Percentiles rank a stretch among this genome's conserved stretches.
Evolutionary conservation across 2,797 vertebrate species (phyloP).

Genomic region (Perodicticus potto): DNA sequence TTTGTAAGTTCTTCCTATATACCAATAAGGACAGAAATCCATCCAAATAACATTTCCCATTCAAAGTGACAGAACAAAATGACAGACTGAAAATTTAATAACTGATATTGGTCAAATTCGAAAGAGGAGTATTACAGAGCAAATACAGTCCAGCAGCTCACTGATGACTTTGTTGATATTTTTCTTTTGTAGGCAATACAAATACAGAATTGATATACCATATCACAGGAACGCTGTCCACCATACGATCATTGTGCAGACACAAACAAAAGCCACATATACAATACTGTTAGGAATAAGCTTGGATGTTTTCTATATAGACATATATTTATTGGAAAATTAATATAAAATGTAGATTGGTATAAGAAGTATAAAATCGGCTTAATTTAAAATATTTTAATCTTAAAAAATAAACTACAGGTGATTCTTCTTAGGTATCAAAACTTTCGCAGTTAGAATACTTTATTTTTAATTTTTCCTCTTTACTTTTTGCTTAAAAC

Average conservation of each 20-base stretch:
- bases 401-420: background rate
- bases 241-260: background rate
- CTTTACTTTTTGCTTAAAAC: background rate
- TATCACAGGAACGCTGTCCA: background rate
- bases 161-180: background rate
- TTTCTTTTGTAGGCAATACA: background rate
- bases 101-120: slow-evolving; percentile 3
- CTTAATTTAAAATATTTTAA: slow-evolving; percentile 2
- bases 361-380: background rate
- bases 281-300: background rate
- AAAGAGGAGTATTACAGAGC: background rate
- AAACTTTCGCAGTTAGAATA: slow-evolving; percentile 15
- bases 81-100: slow-evolving; percentile 57
- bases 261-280: background rate
- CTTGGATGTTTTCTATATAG: background rate
- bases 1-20: background rate
- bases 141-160: background rate
- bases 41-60: slow-evolving; percentile 45
- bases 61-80: slow-evolving; percentile 4
- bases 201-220: background rate
- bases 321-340: background rate
- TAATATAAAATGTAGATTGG: background rate
- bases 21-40: background rate
- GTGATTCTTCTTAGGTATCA: slow-evolving; percentile 4
- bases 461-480: background rate